Percentiles rank a stretch among this genome's conserved stretches.
Evolutionary conservation across 2,888 invertebrate genomes (phyloP).

Genomic region (Apamea sordens): DNA sequence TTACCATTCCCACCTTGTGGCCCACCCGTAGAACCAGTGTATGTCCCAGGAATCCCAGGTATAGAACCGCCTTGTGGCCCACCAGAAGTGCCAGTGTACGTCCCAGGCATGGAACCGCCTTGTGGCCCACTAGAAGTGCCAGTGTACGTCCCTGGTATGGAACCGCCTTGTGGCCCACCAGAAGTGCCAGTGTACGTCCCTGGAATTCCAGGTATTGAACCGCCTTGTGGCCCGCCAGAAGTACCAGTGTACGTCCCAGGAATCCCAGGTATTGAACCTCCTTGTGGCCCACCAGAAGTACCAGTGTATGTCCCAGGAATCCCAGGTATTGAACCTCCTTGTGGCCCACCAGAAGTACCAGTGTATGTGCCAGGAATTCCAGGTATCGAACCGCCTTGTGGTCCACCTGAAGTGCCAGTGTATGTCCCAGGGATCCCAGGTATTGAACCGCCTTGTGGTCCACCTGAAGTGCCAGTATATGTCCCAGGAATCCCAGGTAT

Average conservation of each 20-base stretch:
- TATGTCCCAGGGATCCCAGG: not conserved
- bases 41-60: slow-evolving; percentile 5
- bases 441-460: not conserved
- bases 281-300: not conserved
- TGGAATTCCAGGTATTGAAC: not conserved
- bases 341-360: not conserved
- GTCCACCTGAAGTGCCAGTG: not conserved
- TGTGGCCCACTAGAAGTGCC: slow-evolving; percentile 15
- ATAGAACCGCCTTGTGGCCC: slow-evolving; percentile 6
- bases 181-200: slow-evolving; percentile 12
- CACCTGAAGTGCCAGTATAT: slow-evolving; percentile 9
- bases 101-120: slow-evolving; percentile 11
- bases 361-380: not conserved
- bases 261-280: not conserved
- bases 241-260: not conserved
- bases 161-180: slow-evolving; percentile 12
- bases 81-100: slow-evolving; percentile 15
- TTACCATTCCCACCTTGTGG: slow-evolving; percentile 34
- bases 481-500: slow-evolving; percentile 25
- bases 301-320: not conserved
- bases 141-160: slow-evolving; percentile 17
- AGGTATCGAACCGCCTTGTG: not conserved
- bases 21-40: slow-evolving; percentile 17
- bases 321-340: not conserved
- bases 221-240: no score